Percentiles rank a stretch among this genome's conserved stretches.
Evolutionary conservation across 2,113 vertebrate genomes (phyloP).

Genomic region (Nanorana parkeri): DNA sequence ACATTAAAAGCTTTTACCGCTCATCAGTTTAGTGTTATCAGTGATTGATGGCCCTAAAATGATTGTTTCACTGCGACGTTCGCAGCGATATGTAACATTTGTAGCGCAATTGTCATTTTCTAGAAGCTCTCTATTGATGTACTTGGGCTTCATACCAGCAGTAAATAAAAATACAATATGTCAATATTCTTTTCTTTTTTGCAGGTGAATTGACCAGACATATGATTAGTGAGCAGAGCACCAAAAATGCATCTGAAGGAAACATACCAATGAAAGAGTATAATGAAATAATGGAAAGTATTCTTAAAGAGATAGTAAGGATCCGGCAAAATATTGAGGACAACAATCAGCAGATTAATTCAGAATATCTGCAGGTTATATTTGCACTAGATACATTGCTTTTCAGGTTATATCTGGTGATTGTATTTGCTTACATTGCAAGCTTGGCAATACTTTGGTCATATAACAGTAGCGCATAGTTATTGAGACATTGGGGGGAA

Average conservation of each 20-base stretch:
- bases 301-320: constrained; percentile 82
- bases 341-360: constrained; percentile 78
- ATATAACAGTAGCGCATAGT: constrained; percentile 55
- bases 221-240: constrained; percentile 65
- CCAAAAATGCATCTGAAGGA: constrained; percentile 60
- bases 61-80: too few relatives aligned
- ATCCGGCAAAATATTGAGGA: constrained; percentile 89
- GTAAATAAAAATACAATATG: neutral
- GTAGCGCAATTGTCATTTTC: too few relatives aligned
- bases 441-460: constrained; percentile 90
- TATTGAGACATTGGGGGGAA: too few relatives aligned
- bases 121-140: too few relatives aligned
- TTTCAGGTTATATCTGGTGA: constrained; percentile 86
- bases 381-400: constrained; percentile 90
- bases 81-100: too few relatives aligned
- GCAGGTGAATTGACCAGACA: constrained; percentile 78
- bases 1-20: too few relatives aligned
- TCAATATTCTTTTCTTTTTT: neutral
- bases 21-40: too few relatives aligned
- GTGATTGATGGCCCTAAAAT: too few relatives aligned
- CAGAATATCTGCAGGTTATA: constrained; percentile 92
- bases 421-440: constrained; percentile 85
- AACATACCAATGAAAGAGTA: constrained; percentile 62
- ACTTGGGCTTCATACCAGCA: too few relatives aligned
- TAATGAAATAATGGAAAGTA: constrained; percentile 65